phyloP scores from a whole-genome alignment of 1,140 invertebrate genomes.

The Hylyphantes graminicola region DNA sequence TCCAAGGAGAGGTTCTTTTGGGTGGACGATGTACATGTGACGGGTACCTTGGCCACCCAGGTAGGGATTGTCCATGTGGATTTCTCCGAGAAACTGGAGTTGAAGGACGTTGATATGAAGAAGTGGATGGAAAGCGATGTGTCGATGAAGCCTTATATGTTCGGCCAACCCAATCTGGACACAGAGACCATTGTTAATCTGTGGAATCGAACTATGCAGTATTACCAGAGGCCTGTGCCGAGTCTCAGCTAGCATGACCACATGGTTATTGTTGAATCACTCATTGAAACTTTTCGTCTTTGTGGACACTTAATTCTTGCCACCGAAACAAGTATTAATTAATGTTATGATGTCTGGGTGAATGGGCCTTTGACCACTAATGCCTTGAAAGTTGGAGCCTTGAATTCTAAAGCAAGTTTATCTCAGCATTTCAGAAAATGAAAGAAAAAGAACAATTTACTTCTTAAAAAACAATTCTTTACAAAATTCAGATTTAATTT shows the following conservation, averaged over 20 bases:
- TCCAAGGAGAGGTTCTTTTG: slow-evolving; percentile 76
- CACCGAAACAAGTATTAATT: too few species aligned
- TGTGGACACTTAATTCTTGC: too few species aligned
- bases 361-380: too few species aligned
- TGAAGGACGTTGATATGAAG: slow-evolving; percentile 46
- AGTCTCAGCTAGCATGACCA: slow-evolving; percentile 30
- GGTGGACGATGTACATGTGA: slow-evolving; percentile 87
- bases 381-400: too few species aligned
- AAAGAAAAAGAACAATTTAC: too few species aligned
- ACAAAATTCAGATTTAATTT: too few species aligned
- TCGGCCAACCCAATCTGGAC: slow-evolving; percentile 62
- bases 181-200: slow-evolving; percentile 58
- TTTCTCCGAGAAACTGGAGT: slow-evolving; percentile 67
- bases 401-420: too few species aligned
- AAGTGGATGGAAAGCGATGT: slow-evolving; percentile 59
- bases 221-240: slow-evolving; percentile 58
- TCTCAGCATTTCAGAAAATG: too few species aligned
- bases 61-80: slow-evolving; percentile 73
- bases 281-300: slow-evolving; percentile 8
- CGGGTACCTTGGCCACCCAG: slow-evolving; percentile 77
- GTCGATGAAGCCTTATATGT: slow-evolving; percentile 61
- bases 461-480: too few species aligned
- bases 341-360: too few species aligned
- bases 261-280: slow-evolving; percentile 2
- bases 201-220: slow-evolving; percentile 64